Evolutionary conservation across 2,888 invertebrate species (phyloP).

Genomic region (Oeneis ivallda): DNA sequence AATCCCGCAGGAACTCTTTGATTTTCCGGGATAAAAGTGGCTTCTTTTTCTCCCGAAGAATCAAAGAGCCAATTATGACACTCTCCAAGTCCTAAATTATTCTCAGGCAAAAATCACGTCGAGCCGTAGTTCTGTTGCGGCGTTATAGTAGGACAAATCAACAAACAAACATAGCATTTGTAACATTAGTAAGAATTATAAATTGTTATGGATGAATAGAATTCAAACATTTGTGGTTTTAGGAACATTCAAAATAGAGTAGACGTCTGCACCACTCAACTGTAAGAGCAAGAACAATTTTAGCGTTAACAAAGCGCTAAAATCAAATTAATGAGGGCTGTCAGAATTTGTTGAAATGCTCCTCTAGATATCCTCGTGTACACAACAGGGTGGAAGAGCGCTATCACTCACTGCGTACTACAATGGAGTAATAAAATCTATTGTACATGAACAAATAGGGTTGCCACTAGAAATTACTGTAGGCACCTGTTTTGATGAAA

Average conservation of each 20-base stretch:
- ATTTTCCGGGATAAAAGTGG: too few relatives aligned
- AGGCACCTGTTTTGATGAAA: neutral
- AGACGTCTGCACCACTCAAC: neutral
- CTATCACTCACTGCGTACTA: slow-evolving; percentile 61
- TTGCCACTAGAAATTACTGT: slow-evolving; percentile 30
- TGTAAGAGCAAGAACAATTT: slow-evolving; percentile 47
- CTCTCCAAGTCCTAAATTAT: too few relatives aligned
- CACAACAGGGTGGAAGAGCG: slow-evolving; percentile 38
- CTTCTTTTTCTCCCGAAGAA: too few relatives aligned
- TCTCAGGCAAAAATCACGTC: too few relatives aligned
- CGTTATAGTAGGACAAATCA: too few relatives aligned
- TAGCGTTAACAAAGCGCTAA: slow-evolving; percentile 34
- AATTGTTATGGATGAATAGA: neutral
- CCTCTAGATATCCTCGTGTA: slow-evolving; percentile 41
- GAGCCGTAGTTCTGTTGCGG: too few relatives aligned
- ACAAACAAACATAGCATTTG: too few relatives aligned
- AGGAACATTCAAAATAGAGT: neutral
- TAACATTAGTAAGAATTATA: too few relatives aligned
- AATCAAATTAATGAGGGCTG: slow-evolving; percentile 65
- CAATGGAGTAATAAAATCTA: slow-evolving; percentile 64
- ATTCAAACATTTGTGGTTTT: neutral
- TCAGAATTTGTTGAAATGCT: slow-evolving; percentile 56
- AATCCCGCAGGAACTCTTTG: too few relatives aligned
- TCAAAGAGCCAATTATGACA: too few relatives aligned
- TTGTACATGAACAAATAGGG: slow-evolving; percentile 46